Percentiles rank a stretch among this genome's conserved stretches.
Conservation (phyloP, 2,797 vertebrate genomes). For the Thalassophryne amazonica region DNA sequence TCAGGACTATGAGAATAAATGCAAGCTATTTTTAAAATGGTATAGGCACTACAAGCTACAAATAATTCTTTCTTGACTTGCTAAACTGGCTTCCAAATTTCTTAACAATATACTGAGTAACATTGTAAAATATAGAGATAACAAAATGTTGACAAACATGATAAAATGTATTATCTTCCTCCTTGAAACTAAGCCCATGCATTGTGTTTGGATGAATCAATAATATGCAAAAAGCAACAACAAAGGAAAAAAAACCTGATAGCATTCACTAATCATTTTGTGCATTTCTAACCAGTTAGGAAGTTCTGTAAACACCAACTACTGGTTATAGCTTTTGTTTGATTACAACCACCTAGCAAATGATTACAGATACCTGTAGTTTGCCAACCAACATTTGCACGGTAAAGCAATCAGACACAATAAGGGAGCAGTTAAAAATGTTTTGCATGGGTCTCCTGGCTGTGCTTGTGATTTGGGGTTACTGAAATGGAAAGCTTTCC, state of each 20-base stretch:
- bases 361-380: constrained; percentile 27
- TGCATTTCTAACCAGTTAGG: constrained; percentile 7
- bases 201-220: not conserved
- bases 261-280: constrained; percentile 27
- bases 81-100: too few species aligned
- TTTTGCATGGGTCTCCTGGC: not conserved
- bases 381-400: constrained; percentile 27
- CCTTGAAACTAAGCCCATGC: not conserved
- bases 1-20: too few species aligned
- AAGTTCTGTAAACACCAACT: constrained; percentile 24
- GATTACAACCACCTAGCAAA: constrained; percentile 26
- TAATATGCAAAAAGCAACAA: too few species aligned
- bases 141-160: too few species aligned
- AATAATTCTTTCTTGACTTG: too few species aligned
- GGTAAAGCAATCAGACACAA: constrained; percentile 16
- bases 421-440: constrained; percentile 3
- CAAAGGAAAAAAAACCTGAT: constrained; percentile 11
- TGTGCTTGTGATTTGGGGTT: not conserved
- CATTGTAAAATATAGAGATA: too few species aligned
- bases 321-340: constrained; percentile 25
- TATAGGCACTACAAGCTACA: too few species aligned
- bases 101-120: too few species aligned
- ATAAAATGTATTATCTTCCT: not conserved
- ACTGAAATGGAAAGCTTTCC: not conserved
- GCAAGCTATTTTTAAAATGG: too few species aligned